Base-by-base conservation (phyloP, 2,113 vertebrate species). In the Poeciliopsis prolifica region DNA sequence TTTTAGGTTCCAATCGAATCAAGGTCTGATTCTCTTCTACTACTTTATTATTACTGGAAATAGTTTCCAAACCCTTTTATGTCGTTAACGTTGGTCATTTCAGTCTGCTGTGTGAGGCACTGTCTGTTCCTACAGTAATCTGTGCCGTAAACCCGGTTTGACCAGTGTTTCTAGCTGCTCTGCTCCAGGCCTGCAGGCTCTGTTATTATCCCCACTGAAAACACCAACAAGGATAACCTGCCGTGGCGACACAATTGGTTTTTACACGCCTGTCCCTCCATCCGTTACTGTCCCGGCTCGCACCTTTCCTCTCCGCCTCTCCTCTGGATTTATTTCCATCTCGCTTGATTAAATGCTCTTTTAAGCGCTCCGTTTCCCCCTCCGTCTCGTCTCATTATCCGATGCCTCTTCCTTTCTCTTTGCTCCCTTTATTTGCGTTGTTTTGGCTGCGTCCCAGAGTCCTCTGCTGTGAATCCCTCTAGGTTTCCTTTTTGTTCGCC, bases 151-250 rank as follows among this genome's bases (percentile, higher is more conserved):
- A 82, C 60, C 78, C 77, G 26, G 78, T 82, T 70, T 65, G 67
- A 84, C 78, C 81, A 76, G 69, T 72, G 62, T 60, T 84, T 81
- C 68, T 22, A 78, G 69, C 77, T 81, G 72, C 58, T 71, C 61
- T 77, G 48, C 69, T 58, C 69, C 78, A 24, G 61, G 70, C 68
- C 78, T 79, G 65, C 79, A 35, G 73, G 67, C 71, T 80, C 65
- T 91, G 92, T 84, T 84, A 74, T 91, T 90, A 91, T 74, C 77
- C n/a, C 60, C 15, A 78, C 72, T 78, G 85, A 84, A 86, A 80
- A 80, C 86, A 86, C 68, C 77, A 84, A 74, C 78, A 68, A 77
- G 66, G 78, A 68, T 87, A 85, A 87, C 87, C 78, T 88, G 84
- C 77, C n/a, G 28, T 79, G 73, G 42, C 89, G 86, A 87, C 88